Conservation (phyloP, 2,888 invertebrate species). For the Psylliodes chrysocephalus region DNA sequence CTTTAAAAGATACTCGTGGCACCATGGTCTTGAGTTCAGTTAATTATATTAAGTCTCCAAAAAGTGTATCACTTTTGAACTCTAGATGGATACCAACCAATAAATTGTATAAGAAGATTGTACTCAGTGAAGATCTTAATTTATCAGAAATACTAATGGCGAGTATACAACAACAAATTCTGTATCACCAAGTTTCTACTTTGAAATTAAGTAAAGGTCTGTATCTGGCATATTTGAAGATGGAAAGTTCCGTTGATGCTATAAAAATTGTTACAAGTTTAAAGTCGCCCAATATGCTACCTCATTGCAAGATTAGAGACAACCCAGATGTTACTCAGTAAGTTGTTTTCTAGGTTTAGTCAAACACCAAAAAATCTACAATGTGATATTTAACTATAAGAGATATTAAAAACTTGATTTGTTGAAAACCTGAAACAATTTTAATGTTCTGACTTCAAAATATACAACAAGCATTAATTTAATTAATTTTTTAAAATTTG, state of each 20-base stretch:
- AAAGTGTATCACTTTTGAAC: conserved; percentile 88
- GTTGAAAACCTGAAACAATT: too few relatives aligned
- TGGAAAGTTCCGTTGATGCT: conserved; percentile 95
- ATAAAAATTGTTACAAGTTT: conserved; percentile 93
- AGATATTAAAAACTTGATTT: too few relatives aligned
- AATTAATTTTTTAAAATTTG: too few relatives aligned
- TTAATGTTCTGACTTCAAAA: too few relatives aligned
- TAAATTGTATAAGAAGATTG: conserved; percentile 77
- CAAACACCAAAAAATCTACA: too few relatives aligned
- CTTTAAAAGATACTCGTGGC: conserved; percentile 88
- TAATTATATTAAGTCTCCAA: conserved; percentile 82
- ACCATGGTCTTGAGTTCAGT: conserved; percentile 91
- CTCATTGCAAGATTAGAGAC: conserved; percentile 91
- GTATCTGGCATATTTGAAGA: conserved; percentile 95
- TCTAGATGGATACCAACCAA: conserved; percentile 88
- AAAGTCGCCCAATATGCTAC: conserved; percentile 93
- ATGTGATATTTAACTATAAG: too few relatives aligned
- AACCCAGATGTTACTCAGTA: conserved; percentile 96
- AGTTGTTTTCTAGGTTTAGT: conserved; percentile 66
- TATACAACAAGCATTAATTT: too few relatives aligned
- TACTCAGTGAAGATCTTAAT: conserved; percentile 78
- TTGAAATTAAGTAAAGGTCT: conserved; percentile 87
- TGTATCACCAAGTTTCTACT: conserved; percentile 82
- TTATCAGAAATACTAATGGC: conserved; percentile 87
- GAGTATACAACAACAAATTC: conserved; percentile 83